Conservation (phyloP, 2,113 vertebrate species). For the Manacus vitellinus region DNA sequence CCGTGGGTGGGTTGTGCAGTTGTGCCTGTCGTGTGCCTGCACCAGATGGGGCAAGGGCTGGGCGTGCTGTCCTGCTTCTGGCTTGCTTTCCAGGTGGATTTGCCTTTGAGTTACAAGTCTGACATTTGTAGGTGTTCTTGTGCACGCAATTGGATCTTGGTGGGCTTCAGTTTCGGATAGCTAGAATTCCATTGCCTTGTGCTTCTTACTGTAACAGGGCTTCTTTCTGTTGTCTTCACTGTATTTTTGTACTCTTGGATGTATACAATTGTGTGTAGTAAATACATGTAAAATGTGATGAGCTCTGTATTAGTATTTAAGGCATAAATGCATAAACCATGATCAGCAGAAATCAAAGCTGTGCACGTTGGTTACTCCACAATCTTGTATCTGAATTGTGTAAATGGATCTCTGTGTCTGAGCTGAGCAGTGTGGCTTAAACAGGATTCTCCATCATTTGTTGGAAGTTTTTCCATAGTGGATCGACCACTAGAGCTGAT, state of each 20-base stretch:
- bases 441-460: background rate
- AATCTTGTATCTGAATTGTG: background rate
- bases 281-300: background rate
- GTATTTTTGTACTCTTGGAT: fast-evolving
- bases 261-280: background rate
- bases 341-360: background rate
- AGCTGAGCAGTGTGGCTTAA: background rate
- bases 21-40: background rate
- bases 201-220: background rate
- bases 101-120: background rate
- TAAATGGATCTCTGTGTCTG: background rate
- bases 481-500: background rate
- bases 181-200: background rate
- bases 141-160: background rate
- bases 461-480: fast-evolving
- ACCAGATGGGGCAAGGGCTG: background rate
- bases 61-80: background rate
- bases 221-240: background rate
- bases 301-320: background rate
- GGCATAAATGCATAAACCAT: background rate
- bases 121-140: background rate
- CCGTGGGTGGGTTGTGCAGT: background rate
- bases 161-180: background rate
- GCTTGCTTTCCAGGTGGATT: background rate
- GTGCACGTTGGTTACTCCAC: background rate